Conservation (phyloP, 1,140 invertebrate genomes). For the Drosophila kikkawai region DNA sequence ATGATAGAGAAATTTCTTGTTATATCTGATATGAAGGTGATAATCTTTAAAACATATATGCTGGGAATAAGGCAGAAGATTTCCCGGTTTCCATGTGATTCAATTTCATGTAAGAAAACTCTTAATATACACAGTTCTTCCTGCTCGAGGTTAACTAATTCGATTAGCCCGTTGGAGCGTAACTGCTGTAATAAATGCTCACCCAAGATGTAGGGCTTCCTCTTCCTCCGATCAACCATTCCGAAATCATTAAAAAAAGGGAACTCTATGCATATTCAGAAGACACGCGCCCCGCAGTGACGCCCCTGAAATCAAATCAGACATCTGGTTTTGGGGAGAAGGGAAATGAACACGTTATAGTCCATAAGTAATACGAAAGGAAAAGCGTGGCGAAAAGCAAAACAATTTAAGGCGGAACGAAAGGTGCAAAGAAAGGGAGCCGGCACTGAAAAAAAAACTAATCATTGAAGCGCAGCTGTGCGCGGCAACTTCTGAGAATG, state of each 20-base stretch:
- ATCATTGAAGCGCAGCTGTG: constrained; percentile 70
- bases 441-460: constrained; percentile 53
- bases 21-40: neutral
- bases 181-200: constrained; percentile 9
- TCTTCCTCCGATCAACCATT: constrained; percentile 8
- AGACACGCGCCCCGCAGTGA: constrained; percentile 1
- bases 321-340: neutral
- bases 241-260: constrained; percentile 18
- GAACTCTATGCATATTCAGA: constrained; percentile 11
- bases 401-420: constrained; percentile 71
- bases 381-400: constrained; percentile 65
- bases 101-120: neutral
- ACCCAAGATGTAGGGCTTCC: neutral
- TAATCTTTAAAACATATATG: neutral
- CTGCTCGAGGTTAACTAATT: constrained; percentile 9
- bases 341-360: constrained; percentile 14
- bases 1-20: neutral
- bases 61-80: neutral
- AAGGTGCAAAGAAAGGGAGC: constrained; percentile 4
- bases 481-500: constrained; percentile 63
- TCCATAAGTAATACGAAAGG: constrained; percentile 12
- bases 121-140: neutral
- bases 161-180: constrained; percentile 3
- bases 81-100: neutral
- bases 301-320: constrained; percentile 19